Evolutionary conservation across 2,797 vertebrate genomes (phyloP), one percentile per base, ranked within the genome.

Genomic region (Neosalanx taihuensis): DNA sequence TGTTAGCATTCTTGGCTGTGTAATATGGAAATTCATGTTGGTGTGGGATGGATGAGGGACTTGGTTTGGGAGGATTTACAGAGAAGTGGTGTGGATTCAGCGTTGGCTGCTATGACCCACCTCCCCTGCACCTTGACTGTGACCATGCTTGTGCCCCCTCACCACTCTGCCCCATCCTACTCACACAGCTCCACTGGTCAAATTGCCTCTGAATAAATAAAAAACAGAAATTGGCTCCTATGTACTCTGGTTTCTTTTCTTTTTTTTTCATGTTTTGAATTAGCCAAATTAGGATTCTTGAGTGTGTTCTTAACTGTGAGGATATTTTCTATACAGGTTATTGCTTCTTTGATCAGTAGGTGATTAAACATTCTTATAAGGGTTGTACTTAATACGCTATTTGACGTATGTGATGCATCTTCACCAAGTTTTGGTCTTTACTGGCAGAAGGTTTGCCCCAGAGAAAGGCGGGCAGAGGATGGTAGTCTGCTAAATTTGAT

Each of bases 201-300:
- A 90, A 93, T 96, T 96, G 96, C 95, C 95, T 95, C 96, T 94
- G 92, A 96, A 94, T 96, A 89, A 97, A 95, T 94, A 92, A 94
- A 93, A 70, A 72, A 61, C 35, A 26, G 20, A 91, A 92, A 91
- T 91, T 90, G 84, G 84, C 88, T 91, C 89, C 92, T 92, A 93
- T 86, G 86, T 87, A 85, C 80, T 85, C 0, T 73, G 80, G 26
- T 35, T 72, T 84, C 69, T 76, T 83, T 64, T 72, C 76, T 83
- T 64, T 72, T 57, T 29, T 37, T 1, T 49, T 7, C 20, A 6
- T 31, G 18, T 46, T 13, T 5, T 30, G 35, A 12, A 29, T 29
- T 31, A 46, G 23, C 15, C 4, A 35, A 64, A 29, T 51, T 29
- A 46, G 49, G 18, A n/a, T 17, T 18, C 15, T 56, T 56, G 2